Conservation (phyloP, 2,888 invertebrate genomes). For the Orchesella flavescens region DNA sequence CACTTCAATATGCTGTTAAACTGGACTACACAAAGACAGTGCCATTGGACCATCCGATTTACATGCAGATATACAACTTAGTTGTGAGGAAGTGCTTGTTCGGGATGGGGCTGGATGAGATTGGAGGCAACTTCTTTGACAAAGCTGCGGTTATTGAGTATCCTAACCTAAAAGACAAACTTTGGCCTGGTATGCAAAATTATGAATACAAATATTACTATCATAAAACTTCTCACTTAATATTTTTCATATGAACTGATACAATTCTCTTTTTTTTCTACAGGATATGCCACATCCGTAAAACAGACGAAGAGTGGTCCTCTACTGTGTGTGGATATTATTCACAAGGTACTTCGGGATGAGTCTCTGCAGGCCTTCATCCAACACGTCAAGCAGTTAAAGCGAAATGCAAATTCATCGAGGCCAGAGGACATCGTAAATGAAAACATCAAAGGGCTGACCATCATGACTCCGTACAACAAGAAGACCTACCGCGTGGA, state of each 20-base stretch:
- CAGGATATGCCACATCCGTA: constrained; percentile 80
- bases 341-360: constrained; percentile 87
- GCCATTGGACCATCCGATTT: constrained; percentile 48
- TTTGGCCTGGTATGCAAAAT: constrained; percentile 83
- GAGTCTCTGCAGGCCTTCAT: constrained; percentile 80
- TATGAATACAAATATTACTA: too few species aligned
- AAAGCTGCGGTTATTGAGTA: constrained; percentile 75
- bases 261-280: constrained; percentile 1
- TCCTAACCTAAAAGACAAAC: constrained; percentile 79
- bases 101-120: constrained; percentile 64
- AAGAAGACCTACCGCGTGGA: constrained; percentile 91
- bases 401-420: background rate
- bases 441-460: constrained; percentile 76
- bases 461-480: constrained; percentile 90
- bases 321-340: constrained; percentile 85
- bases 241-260: background rate
- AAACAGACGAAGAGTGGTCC: constrained; percentile 86
- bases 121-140: constrained; percentile 69
- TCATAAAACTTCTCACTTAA: too few species aligned
- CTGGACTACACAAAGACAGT: constrained; percentile 24
- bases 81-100: constrained; percentile 65
- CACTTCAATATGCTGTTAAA: too few species aligned
- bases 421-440: constrained; percentile 64
- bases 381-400: too few species aligned
- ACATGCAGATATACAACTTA: constrained; percentile 70